These are phyloP conservation scores for Eilema caniola DNA, from an alignment of 2,888 invertebrate species.

Conservation along the genomic window DNA sequence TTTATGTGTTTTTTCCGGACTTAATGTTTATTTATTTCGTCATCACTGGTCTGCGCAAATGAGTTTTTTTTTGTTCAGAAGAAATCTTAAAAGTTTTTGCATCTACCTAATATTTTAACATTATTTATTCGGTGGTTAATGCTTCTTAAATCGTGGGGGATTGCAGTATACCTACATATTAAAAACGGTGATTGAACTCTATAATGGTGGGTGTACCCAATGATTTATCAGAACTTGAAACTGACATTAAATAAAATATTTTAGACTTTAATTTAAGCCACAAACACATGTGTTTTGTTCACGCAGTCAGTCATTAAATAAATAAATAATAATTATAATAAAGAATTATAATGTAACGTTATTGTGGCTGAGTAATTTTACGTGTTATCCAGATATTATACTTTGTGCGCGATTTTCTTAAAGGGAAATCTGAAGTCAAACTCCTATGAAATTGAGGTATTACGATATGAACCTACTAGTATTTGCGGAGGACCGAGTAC, in stretches of 20 bases:
- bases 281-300: not conserved
- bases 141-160: not conserved
- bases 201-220: no score
- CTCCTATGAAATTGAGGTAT: no score
- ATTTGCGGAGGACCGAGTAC: no score
- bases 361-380: no score
- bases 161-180: no score
- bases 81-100: not conserved
- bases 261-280: not conserved
- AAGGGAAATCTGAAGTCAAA: no score
- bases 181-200: not conserved
- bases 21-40: not conserved
- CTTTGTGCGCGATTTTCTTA: no score
- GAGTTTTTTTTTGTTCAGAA: not conserved
- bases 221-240: no score
- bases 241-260: not conserved
- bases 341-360: not conserved
- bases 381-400: no score
- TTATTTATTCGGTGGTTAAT: not conserved
- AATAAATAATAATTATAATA: not conserved
- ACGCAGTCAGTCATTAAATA: not conserved
- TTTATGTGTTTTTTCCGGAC: no score
- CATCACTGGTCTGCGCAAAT: not conserved
- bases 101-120: not conserved
- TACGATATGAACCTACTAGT: no score